Conservation (phyloP, 2,113 vertebrate species). For the Oreochromis aureus region DNA sequence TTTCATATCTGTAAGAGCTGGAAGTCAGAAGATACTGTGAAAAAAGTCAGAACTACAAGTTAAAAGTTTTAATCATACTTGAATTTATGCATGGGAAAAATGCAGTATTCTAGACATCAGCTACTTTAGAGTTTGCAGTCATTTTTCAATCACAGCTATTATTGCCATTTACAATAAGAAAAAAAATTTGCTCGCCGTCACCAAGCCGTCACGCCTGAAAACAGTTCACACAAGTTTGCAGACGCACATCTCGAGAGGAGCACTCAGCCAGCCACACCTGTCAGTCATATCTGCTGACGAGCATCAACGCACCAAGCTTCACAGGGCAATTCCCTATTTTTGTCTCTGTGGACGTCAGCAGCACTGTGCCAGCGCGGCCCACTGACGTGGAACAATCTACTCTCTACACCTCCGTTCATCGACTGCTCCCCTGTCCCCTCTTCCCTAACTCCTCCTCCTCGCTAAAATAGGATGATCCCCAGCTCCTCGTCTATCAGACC, state of each 20-base stretch:
- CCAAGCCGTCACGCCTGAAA: neutral
- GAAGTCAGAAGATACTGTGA: neutral
- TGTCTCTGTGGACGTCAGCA: constrained; percentile 57
- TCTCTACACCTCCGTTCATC: constrained; percentile 8
- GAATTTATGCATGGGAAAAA: neutral
- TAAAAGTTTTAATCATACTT: neutral
- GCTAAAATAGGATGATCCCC: constrained; percentile 11
- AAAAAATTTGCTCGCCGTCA: neutral
- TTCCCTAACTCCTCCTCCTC: neutral
- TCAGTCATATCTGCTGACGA: constrained; percentile 44
- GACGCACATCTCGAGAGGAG: neutral
- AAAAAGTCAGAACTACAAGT: neutral
- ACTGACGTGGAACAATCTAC: constrained; percentile 55
- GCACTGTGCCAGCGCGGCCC: constrained; percentile 14
- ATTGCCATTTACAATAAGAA: neutral
- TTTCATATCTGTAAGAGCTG: neutral
- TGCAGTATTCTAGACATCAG: neutral
- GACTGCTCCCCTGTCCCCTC: neutral
- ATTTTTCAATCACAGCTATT: neutral
- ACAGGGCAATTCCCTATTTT: constrained; percentile 50
- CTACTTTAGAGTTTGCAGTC: neutral
- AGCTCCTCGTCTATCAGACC: neutral
- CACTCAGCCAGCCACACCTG: constrained; percentile 35
- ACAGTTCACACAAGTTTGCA: constrained; percentile 6
- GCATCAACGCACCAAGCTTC: constrained; percentile 34